phyloP scores from a whole-genome alignment of 2,797 vertebrate species.

The Spinibarbus caldwelli region DNA sequence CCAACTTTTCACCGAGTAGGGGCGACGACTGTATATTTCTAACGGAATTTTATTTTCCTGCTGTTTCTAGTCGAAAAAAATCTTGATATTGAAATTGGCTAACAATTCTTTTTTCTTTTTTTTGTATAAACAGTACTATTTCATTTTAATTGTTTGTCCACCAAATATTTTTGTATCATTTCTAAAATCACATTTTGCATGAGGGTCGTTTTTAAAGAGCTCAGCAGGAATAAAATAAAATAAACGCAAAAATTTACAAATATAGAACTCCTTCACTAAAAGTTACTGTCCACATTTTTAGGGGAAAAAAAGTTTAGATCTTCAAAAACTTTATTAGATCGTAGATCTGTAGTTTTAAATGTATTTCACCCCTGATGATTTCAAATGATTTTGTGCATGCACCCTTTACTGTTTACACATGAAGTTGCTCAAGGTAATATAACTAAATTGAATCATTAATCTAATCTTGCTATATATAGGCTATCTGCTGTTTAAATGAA shows the following conservation, averaged over 20 bases:
- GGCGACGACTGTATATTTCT: not conserved
- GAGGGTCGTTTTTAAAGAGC: not conserved
- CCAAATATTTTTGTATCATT: not conserved
- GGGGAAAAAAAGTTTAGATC: not conserved
- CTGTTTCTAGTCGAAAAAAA: not conserved
- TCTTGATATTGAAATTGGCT: not conserved
- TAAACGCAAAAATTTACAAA: not conserved
- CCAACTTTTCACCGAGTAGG: conserved; percentile 34
- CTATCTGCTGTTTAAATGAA: not conserved
- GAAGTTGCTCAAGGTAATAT: not conserved
- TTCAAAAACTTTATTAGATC: not conserved
- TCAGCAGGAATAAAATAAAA: not conserved
- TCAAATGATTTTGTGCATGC: not conserved
- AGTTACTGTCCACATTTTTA: not conserved
- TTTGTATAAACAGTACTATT: not conserved
- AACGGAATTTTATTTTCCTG: not conserved
- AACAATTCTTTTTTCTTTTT: not conserved
- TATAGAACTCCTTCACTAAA: not conserved
- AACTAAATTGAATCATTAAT: not conserved
- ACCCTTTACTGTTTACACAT: not conserved
- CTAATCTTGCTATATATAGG: not conserved
- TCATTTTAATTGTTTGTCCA: not conserved
- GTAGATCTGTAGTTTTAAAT: not conserved
- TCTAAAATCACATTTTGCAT: not conserved
- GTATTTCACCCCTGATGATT: not conserved